Percentiles rank a stretch among this genome's conserved stretches.
Evolutionary conservation across 2,113 vertebrate genomes (phyloP).

Genomic region (Tachysurus vachellii): DNA sequence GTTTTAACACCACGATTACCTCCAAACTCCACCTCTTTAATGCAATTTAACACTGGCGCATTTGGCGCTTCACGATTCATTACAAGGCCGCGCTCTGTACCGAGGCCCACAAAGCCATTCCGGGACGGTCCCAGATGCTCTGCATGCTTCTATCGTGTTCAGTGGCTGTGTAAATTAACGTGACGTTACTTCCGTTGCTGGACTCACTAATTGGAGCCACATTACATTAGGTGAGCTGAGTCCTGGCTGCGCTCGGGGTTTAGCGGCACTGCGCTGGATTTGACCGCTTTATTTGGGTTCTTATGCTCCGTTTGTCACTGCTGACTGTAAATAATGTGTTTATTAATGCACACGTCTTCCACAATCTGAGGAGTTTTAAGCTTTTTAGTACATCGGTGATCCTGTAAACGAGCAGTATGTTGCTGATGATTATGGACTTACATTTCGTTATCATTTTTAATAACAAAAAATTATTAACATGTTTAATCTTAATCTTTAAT

Average conservation of each 20-base stretch:
- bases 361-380: not conserved
- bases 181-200: constrained; percentile 29
- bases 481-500: no score
- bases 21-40: constrained; percentile 51
- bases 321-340: constrained; percentile 10
- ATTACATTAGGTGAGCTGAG: constrained; percentile 35
- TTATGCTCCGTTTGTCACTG: constrained; percentile 52
- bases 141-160: constrained; percentile 54
- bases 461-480: not conserved
- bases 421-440: not conserved
- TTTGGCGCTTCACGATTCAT: constrained; percentile 58
- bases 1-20: constrained; percentile 20
- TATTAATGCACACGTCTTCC: constrained; percentile 1
- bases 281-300: constrained; percentile 37
- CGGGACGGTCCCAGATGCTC: constrained; percentile 55
- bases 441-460: not conserved
- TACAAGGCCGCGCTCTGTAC: constrained; percentile 34
- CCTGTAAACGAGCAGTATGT: not conserved
- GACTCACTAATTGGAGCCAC: constrained; percentile 20
- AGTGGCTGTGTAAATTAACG: constrained; percentile 54
- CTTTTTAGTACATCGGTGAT: not conserved
- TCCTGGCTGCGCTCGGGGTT: constrained; percentile 44
- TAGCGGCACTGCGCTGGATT: constrained; percentile 40
- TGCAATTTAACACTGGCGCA: constrained; percentile 62
- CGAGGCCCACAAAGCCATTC: no score